These are phyloP conservation scores for Phocides pigmalion DNA, from an alignment of 1,140 invertebrate genomes.

Conservation along the genomic window DNA sequence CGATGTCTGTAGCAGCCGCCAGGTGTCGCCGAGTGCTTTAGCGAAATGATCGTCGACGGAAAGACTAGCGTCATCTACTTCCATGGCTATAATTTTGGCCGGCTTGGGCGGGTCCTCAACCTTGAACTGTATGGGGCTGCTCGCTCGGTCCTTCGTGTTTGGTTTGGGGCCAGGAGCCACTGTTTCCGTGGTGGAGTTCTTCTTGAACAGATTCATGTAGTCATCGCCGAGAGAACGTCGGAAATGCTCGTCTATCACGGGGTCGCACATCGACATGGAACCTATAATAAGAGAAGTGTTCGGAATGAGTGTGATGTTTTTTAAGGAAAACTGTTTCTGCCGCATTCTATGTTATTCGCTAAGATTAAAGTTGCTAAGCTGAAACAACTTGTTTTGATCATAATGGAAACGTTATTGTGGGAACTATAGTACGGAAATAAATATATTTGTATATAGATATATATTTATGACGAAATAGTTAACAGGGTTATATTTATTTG, in stretches of 20 bases:
- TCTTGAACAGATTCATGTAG: slow-evolving; percentile 91
- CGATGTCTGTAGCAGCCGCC: slow-evolving; percentile 91
- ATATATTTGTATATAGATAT: no score
- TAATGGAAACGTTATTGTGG: no score
- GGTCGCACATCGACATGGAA: slow-evolving; percentile 90
- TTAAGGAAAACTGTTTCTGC: no score
- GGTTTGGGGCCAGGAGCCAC: slow-evolving; percentile 73
- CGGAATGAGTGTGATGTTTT: no score
- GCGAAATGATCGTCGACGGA: slow-evolving; percentile 98
- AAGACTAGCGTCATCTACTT: slow-evolving; percentile 79
- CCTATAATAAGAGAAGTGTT: slow-evolving; percentile 67
- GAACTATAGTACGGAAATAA: no score
- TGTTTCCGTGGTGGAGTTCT: slow-evolving; percentile 76
- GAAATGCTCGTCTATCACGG: slow-evolving; percentile 98
- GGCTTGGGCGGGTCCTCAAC: slow-evolving; percentile 63
- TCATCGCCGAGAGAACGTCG: slow-evolving; percentile 95
- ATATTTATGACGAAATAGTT: no score
- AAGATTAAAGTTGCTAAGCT: no score
- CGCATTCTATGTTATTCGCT: no score
- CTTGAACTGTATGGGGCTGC: slow-evolving; percentile 78
- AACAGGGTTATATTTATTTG: no score
- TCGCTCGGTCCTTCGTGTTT: slow-evolving; percentile 79
- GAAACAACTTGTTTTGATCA: no score
- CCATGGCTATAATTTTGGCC: slow-evolving; percentile 78
- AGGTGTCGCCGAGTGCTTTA: slow-evolving; percentile 97